Percentiles rank a stretch among this genome's conserved stretches.
Conservation (phyloP, 2,888 invertebrate species). For the Eupithecia dodoneata region DNA sequence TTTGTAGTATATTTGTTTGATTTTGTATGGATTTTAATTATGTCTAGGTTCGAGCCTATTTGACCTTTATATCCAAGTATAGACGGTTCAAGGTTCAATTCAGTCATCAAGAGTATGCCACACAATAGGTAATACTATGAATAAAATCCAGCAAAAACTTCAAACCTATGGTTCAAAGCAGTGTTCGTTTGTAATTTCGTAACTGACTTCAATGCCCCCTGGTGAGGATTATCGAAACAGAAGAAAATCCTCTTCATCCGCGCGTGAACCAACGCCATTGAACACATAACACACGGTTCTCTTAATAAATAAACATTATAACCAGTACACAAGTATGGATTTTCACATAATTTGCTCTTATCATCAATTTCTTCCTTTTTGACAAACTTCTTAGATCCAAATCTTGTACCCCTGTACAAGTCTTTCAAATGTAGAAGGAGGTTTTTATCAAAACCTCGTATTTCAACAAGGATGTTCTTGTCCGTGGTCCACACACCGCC, state of each 20-base stretch:
- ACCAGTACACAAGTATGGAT: slow-evolving; percentile 93
- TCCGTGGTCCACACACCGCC: slow-evolving; percentile 87
- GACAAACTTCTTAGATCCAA: slow-evolving; percentile 76
- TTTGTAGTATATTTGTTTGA: no score
- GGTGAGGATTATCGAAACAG: slow-evolving; percentile 73
- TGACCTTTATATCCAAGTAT: not conserved
- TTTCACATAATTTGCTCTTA: slow-evolving; percentile 58
- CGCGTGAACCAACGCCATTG: slow-evolving; percentile 98
- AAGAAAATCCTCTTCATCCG: slow-evolving; percentile 93
- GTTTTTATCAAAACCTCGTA: slow-evolving; percentile 47
- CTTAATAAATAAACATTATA: slow-evolving; percentile 92
- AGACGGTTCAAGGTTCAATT: not conserved
- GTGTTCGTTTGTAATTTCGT: slow-evolving; percentile 90
- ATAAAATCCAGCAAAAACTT: slow-evolving; percentile 89
- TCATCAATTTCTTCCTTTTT: slow-evolving; percentile 58
- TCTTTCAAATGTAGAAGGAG: slow-evolving; percentile 65
- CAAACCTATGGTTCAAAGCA: slow-evolving; percentile 95
- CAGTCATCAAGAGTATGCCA: not conserved
- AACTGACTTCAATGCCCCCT: slow-evolving; percentile 89
- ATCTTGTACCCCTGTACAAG: slow-evolving; percentile 63
- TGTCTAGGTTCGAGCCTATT: not conserved
- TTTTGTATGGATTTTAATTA: no score
- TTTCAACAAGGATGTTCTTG: slow-evolving; percentile 60
- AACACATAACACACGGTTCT: slow-evolving; percentile 97
- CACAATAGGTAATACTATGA: not conserved